Evolutionary conservation across 2,797 vertebrate species (phyloP), one percentile per base, ranked within the genome.

Genomic region (Antrozous pallidus): DNA sequence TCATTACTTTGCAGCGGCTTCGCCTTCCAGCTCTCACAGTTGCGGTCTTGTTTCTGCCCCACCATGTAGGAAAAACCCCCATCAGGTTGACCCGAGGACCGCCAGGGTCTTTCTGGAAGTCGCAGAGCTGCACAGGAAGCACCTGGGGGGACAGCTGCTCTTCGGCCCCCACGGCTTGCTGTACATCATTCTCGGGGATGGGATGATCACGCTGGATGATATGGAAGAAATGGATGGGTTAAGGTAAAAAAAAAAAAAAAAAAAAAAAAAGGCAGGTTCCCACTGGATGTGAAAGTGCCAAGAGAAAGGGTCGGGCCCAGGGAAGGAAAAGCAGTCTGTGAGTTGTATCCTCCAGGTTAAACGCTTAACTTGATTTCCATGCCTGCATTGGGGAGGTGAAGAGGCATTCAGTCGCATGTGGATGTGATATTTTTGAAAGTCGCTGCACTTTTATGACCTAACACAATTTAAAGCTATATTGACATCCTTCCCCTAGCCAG

Each of bases 151-250:
- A 79, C 99, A 99, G 67, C 98, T 99, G 87, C 98, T 99, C 3
- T 99, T 99, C 79, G 99, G 99, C 33, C 99, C 99, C 3, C 99
- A 99, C 73, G 99, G 99, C 63, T 98, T 99, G 96, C 97, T 99
- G 82, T 99, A 99, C 98, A 98, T 99, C 97, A 98, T 99, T 87
- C 98, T 99, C 33, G 99, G 99, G 70, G 99, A 99, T 82, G 99
- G 99, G 89, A 99, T 99, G 99, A 99, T 99, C 98, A 99, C 99
- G 2, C 97, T 99, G 96, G 99, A 99, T 56, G 99, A 99, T 96
- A 99, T 99, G 99, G 99, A 99, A 96, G 99, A 99, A 97, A 99
- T 99, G 99, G 99, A 99, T 40, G 99, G 99, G 73, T 98, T 99
- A 96, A 99, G 99, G 99, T 99, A 98, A 98, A 74, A 4, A 8